Percentiles rank a stretch among this genome's conserved stretches.
Conservation (phyloP, 2,888 invertebrate species). For the Hydriomena furcata region DNA sequence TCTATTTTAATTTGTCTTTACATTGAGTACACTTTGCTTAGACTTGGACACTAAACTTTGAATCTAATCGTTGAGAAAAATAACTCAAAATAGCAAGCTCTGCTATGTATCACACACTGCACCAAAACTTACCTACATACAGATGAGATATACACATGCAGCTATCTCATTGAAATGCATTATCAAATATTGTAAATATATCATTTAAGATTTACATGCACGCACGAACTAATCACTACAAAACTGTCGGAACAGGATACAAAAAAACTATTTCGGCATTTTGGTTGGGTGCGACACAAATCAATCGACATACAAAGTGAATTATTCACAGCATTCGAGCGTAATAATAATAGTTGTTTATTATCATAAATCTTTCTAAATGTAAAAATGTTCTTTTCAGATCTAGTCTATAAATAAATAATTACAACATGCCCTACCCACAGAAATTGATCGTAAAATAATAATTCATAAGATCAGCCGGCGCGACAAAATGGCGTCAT, state of each 20-base stretch:
- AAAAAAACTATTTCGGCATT: constrained; percentile 27
- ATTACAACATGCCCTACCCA: constrained; percentile 50
- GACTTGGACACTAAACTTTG: no score
- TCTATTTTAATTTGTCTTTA: no score
- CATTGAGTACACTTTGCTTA: no score
- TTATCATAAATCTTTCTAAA: constrained; percentile 1
- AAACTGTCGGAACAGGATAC: constrained; percentile 1
- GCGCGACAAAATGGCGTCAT: constrained; percentile 84
- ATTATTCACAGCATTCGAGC: constrained; percentile 22
- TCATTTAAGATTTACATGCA: not conserved
- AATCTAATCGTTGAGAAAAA: no score
- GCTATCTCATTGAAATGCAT: not conserved
- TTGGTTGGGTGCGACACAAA: constrained; percentile 36
- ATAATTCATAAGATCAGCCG: constrained; percentile 77
- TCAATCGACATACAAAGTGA: constrained; percentile 39
- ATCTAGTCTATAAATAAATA: constrained; percentile 40
- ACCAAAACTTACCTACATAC: constrained; percentile 9
- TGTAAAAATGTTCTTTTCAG: constrained; percentile 16
- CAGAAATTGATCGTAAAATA: constrained; percentile 60
- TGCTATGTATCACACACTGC: not conserved
- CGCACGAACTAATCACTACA: not conserved
- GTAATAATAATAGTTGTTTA: not conserved
- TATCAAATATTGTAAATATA: no score
- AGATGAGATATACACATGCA: not conserved
- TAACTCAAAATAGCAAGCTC: not conserved